Evolutionary conservation across 2,797 vertebrate genomes (phyloP), one percentile per base, ranked within the genome.

Genomic region (Lutjanus argentimaculatus): DNA sequence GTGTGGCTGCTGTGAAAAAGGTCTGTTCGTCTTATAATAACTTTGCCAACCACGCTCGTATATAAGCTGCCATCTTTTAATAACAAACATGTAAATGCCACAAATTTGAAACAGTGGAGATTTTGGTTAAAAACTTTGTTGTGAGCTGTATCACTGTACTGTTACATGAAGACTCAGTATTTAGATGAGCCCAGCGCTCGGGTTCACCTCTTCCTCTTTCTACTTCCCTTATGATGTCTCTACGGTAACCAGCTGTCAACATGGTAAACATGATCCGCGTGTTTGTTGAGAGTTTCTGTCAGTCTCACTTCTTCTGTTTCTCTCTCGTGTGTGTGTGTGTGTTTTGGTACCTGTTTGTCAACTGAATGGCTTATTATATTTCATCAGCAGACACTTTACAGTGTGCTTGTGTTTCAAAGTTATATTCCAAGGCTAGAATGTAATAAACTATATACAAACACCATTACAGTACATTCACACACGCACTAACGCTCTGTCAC

Each of bases 291-390:
- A 52, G 70, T 57, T 75, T 66, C 73, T 76, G 73, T 85, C 78
- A 75, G 22, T 78, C 14, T 78, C 25, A 36, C 81, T 48, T 68
- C 80, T 84, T 83, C 58, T 85, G 58, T 82, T 75, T 75, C 71
- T 55, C 36, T 67, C 2, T 36, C 16, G 51, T 71, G 61, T 67
- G 55, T 70, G 16, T 75, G 78, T 78, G 71, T 67, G 45, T 42
- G 40, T 46, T 63, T 21, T 57, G 64, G 21, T 74, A 48, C 68
- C 22, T 67, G 59, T 63, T 17, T 56, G 8, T 81, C 72, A 76
- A 30, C 45, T 12, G 45, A 61, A 71, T 63, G 65, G 11, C 72
- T 72, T 57, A 71, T 82, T 80, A 25, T 22, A 64, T 87, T 81
- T 80, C 80, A 77, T 72, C 78, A 66, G 67, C 13, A 21, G 69